phyloP scores from a whole-genome alignment of 2,888 invertebrate genomes.

The Neoascia interrupta region DNA sequence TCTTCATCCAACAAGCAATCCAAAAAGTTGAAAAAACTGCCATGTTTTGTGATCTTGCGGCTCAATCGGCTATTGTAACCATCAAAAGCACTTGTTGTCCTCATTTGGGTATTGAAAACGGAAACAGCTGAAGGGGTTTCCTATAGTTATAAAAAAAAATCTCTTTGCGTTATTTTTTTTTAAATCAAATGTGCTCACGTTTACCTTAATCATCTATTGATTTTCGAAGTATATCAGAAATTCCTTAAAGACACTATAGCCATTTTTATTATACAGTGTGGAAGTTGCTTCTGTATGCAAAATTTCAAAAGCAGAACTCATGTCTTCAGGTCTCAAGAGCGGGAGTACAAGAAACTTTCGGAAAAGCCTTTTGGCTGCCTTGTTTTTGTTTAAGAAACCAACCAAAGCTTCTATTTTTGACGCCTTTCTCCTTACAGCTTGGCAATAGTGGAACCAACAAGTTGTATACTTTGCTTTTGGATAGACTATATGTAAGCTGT shows the following conservation, averaged over 20 bases:
- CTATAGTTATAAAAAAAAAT: no score
- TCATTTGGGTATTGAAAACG: constrained; percentile 12
- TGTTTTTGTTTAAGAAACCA: constrained; percentile 10
- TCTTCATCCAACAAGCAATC: constrained; percentile 14
- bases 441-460: not conserved
- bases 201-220: not conserved
- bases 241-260: not conserved
- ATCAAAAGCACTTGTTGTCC: constrained; percentile 2
- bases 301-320: constrained; percentile 21
- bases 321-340: constrained; percentile 14
- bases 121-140: constrained; percentile 9
- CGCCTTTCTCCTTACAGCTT: not conserved
- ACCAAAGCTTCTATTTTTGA: not conserved
- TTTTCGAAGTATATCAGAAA: not conserved
- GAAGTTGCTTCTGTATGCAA: constrained; percentile 8
- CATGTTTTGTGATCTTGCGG: constrained; percentile 3
- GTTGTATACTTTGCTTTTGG: no score
- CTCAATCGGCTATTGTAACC: constrained; percentile 9
- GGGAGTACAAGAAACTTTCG: no score
- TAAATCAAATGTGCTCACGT: not conserved
- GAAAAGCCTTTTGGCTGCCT: no score
- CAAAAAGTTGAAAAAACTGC: constrained; percentile 10
- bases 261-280: constrained; percentile 8
- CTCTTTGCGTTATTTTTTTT: not conserved
- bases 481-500: no score